phyloP scores from a whole-genome alignment of 2,113 vertebrate genomes.

The Sinocyclocheilus grahami region DNA sequence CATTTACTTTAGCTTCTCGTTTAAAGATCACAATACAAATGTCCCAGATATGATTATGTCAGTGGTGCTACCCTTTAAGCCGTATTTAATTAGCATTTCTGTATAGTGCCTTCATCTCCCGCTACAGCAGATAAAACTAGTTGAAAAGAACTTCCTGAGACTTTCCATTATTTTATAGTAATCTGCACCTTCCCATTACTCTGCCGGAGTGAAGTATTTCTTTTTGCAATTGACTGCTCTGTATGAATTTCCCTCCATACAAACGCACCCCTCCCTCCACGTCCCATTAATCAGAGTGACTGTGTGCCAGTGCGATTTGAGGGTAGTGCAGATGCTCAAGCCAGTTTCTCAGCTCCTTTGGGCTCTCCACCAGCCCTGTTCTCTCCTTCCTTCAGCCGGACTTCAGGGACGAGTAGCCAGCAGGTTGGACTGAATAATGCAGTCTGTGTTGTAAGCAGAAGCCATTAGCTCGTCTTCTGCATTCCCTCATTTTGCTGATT shows the following conservation, averaged over 20 bases:
- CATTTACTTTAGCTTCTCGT: slow-evolving; percentile 61
- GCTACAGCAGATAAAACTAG: slow-evolving; percentile 1
- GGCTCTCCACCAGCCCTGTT: slow-evolving; percentile 26
- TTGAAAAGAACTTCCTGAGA: slow-evolving; percentile 1
- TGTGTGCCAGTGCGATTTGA: slow-evolving; percentile 35
- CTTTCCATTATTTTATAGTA: slow-evolving; percentile 12
- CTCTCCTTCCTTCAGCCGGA: slow-evolving; percentile 19
- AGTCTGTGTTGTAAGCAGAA: slow-evolving; percentile 25
- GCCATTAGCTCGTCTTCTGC: slow-evolving; percentile 38
- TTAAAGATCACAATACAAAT: slow-evolving; percentile 44
- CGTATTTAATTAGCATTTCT: background rate
- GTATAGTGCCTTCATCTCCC: background rate
- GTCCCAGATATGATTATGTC: slow-evolving; percentile 29
- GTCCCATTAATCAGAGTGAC: slow-evolving; percentile 53
- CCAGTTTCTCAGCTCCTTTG: background rate
- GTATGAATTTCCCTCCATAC: slow-evolving; percentile 48
- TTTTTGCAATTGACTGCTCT: slow-evolving; percentile 63
- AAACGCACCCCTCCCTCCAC: slow-evolving; percentile 38
- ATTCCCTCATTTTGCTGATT: slow-evolving; percentile 30
- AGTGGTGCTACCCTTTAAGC: slow-evolving; percentile 7
- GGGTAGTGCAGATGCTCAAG: background rate
- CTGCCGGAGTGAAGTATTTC: slow-evolving; percentile 62
- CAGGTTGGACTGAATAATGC: slow-evolving; percentile 33
- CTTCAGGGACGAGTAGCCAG: slow-evolving; percentile 33
- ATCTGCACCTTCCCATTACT: slow-evolving; percentile 32